Base-by-base conservation (phyloP, 2,113 vertebrate species). In the Rostratula benghalensis region DNA sequence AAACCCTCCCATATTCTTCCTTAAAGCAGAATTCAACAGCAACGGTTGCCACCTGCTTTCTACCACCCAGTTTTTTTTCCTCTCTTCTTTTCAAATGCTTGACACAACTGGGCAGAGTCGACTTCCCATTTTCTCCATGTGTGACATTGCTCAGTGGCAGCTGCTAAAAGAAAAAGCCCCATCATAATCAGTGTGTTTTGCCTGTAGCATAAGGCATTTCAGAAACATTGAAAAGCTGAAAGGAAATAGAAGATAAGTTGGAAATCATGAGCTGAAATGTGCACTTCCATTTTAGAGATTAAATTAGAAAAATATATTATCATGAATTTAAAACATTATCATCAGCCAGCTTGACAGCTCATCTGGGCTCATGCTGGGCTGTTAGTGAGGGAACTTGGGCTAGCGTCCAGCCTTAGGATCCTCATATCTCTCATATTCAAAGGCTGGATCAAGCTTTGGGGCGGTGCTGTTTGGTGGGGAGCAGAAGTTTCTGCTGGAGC, bases 171-270 rank as follows among this genome's bases (percentile, higher is more conserved):
- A 90, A 95, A 95, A 94, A 94, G 67, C 82, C 93, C 93, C 91
- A 90, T 95, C 93, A 73, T 96, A 96, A 97, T 96, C 96, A 97
- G 91, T 12, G 67, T 97, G 96, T 97, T 97, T 97, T 96, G 94
- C 96, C 96, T 97, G 94, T 96, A 96, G 96, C 96, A 95, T 94
- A 95, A 97, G 95, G 87, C 96, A 97, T 96, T 97, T 97, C 94
- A 91, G 94, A 96, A 96, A 95, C 88, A 95, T 25, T 93, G 95
- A 95, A 89, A 92, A 93, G 84, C 31, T 31, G 92, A 94, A 93
- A 95, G 92, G 87, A 96, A 97, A 89, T 81, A 59, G 83, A 83
- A 95, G 59, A 19, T 96, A 96, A 97, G 74, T 91, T 90, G 90
- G 94, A 96, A 96, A 94, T 97, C 93, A 87, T 35, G 80, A 94